phyloP scores from a whole-genome alignment of 2,113 vertebrate genomes.

The Myrmecobius fasciatus region DNA sequence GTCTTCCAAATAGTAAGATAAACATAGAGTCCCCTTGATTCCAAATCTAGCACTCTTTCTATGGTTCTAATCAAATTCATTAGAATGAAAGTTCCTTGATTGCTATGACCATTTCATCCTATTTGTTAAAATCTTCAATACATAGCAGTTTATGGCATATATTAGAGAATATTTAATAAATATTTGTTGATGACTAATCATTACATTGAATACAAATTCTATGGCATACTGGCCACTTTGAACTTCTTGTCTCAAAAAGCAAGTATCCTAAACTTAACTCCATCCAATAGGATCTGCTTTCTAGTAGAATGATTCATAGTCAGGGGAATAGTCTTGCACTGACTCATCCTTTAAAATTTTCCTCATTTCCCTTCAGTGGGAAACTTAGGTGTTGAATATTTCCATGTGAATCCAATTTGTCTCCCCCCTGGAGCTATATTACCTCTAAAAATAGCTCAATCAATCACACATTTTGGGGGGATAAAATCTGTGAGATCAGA shows the following conservation, averaged over 20 bases:
- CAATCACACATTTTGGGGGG: slow-evolving; percentile 58
- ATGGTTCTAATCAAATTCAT: not conserved
- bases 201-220: not conserved
- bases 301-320: slow-evolving; percentile 25
- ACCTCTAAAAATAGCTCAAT: slow-evolving; percentile 78
- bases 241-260: not conserved
- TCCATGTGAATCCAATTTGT: slow-evolving; percentile 15
- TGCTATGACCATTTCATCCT: not conserved
- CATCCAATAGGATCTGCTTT: slow-evolving; percentile 39
- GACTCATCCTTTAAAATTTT: slow-evolving; percentile 40
- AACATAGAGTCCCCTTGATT: not conserved
- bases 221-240: not conserved
- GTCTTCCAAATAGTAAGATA: not conserved
- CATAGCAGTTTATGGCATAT: not conserved
- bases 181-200: not conserved
- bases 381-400: slow-evolving; percentile 44
- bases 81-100: not conserved
- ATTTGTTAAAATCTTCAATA: not conserved
- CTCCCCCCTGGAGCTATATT: slow-evolving; percentile 56
- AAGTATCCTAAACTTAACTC: not conserved
- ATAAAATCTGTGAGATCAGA: slow-evolving; percentile 60
- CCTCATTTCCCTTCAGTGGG: slow-evolving; percentile 41
- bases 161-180: not conserved
- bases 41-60: not conserved
- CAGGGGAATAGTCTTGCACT: slow-evolving; percentile 22